Base-by-base conservation (phyloP, 1,140 invertebrate genomes). In the Brachionus asplanchnoidis region DNA sequence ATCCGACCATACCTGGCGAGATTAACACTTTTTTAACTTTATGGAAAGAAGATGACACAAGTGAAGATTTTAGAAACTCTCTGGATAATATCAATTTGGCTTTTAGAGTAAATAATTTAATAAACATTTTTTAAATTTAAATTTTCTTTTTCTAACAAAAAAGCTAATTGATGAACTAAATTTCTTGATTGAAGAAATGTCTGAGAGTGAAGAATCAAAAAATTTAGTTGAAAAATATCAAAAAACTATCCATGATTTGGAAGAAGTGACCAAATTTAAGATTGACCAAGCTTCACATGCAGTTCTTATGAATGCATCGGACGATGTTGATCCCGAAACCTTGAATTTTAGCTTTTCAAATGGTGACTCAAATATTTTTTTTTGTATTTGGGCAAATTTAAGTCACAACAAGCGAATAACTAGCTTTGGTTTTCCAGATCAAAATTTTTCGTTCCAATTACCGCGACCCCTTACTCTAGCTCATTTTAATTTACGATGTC, bases 351-450 rank as follows among this genome's bases (percentile, higher is more conserved):
- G 89, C 70, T 87, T 86, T 80, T 46, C 77, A 11, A 84, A 86
- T 23, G 86, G 85, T 28, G 88, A 88, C 85, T 85, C 86, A 20
- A 79, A 87, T 23, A 87, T 89, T 20, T 86, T 85, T 56, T 86
- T 90, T n/a, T 89, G 89, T 85, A 85, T 89, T 7, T 90, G 89
- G 89, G 89, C 89, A 80, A 90, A 90, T 77, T 86, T 90, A n/a
- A 88, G 87, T 79, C 89, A 89, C 85, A 89, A 89, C 86, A 86
- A 85, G 84, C 89, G 89, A 75, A 89, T 89, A 32, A 89, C 88
- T 78, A 86, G 84, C 0, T 88, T 88, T 88, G 88, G 89, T 80
- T 90, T 90, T 85, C 14, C 77, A 20, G 87, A 88, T 70, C 84
- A 86, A 53, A 86, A 87, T 6, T 87, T 89, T 65, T 86, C 85